Evolutionary conservation across 2,888 invertebrate species (phyloP), one percentile per base, ranked within the genome.

Genomic region (Steromphala cineraria): DNA sequence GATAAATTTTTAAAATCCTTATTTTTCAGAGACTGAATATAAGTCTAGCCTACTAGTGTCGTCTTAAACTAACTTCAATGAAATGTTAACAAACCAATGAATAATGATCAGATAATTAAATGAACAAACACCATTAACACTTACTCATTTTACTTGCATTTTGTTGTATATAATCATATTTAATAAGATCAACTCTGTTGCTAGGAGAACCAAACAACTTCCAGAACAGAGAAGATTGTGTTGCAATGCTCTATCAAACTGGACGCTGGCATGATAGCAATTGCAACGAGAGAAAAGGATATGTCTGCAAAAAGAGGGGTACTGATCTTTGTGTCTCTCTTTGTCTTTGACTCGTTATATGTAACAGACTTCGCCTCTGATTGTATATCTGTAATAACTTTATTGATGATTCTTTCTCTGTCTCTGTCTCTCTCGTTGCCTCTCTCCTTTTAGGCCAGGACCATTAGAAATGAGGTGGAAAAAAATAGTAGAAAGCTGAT

Each of bases 201-300:
- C 13, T 78, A 89, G 89, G 85, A 0, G 85, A 89, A 75, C 89
- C 89, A 0, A 85, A 89, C 67, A 81, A 87, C 79, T 24, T 2
- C 13, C 31, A 67, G 8, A 77, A 79, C 28, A 56, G 67, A 13
- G 83, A 87, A 56, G 87, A 89, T 81, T 89, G 89, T 81, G 88
- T 82, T 8, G 86, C 84, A 15, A 86, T 89, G 81, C 82, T 84
- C 17, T 83, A 82, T 3, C 17, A 74, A 4, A 84, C 80, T 2
- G 85, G 82, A 0, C 81, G 80, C 67, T 90, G 90, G 90, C 84
- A 87, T 76, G 90, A 90, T 67, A 81, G 80, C 21, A 52, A 81
- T 28, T 86, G 86, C 62, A 78, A 21, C 15, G 62, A 77, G 3
- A 85, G 83, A 53, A 84, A 84, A 62, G 86, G 85, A 0, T 87